These are phyloP conservation scores for Lanistes nyassanus DNA, from an alignment of 1,140 invertebrate species.

Conservation along the genomic window DNA sequence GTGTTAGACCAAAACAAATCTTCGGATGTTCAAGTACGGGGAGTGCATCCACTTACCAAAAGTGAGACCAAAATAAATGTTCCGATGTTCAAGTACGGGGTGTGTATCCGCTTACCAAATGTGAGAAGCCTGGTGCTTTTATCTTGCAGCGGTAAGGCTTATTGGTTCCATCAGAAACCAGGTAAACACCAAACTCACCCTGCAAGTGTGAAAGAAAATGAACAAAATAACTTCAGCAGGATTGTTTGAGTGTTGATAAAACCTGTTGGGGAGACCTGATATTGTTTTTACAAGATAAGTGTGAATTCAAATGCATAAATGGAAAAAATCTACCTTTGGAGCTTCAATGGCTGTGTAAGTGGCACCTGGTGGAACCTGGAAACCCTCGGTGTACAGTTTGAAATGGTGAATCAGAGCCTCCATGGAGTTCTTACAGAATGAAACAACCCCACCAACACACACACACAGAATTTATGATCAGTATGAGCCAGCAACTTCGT, in stretches of 20 bases:
- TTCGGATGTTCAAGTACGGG: too few species aligned
- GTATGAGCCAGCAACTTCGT: too few species aligned
- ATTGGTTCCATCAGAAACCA: constrained; percentile 94
- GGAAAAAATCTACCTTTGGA: constrained; percentile 78
- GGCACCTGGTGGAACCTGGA: constrained; percentile 91
- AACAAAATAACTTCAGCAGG: not conserved
- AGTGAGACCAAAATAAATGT: too few species aligned
- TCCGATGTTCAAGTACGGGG: too few species aligned
- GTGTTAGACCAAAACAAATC: too few species aligned
- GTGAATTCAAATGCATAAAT: too few species aligned
- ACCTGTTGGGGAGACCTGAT: not conserved
- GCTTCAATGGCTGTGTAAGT: constrained; percentile 97
- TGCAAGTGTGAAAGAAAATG: constrained; percentile 32
- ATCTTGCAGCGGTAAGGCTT: constrained; percentile 98
- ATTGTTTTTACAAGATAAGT: not conserved
- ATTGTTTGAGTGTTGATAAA: not conserved
- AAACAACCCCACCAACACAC: too few species aligned
- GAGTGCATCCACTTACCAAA: too few species aligned
- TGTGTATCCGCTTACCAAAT: constrained; percentile 73
- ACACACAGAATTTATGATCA: not conserved
- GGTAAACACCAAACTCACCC: constrained; percentile 97
- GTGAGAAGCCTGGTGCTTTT: constrained; percentile 95
- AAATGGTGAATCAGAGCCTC: constrained; percentile 99
- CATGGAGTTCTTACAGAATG: constrained; percentile 86
- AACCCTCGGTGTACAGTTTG: constrained; percentile 97